Conservation (phyloP, 2,888 invertebrate genomes). For the Cataglyphis livida region DNA sequence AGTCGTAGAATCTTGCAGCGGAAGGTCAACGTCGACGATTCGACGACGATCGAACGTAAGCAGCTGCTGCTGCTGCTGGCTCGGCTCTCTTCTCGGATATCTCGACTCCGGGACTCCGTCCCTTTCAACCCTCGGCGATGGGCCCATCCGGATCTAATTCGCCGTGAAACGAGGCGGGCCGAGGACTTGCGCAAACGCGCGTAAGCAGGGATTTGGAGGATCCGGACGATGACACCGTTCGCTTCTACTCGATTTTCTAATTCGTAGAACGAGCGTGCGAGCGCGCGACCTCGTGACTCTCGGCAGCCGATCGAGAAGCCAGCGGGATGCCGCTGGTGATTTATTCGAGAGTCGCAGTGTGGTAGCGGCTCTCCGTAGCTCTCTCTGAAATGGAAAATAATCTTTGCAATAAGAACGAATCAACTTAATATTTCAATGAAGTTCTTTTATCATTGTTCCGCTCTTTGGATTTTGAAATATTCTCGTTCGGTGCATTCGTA, state of each 20-base stretch:
- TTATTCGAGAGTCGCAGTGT: slow-evolving; percentile 9
- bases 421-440: not conserved
- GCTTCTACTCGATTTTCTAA: slow-evolving; percentile 45
- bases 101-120: slow-evolving; percentile 16
- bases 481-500: not conserved
- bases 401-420: not conserved
- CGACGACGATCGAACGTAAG: slow-evolving; percentile 72
- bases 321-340: slow-evolving; percentile 8
- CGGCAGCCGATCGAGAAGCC: slow-evolving; percentile 15
- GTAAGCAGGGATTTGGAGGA: slow-evolving; percentile 62
- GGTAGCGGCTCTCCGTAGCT: not conserved
- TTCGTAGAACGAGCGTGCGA: slow-evolving; percentile 24
- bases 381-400: not conserved
- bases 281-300: slow-evolving; percentile 42
- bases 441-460: not conserved
- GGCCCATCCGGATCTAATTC: slow-evolving; percentile 83
- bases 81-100: slow-evolving; percentile 19
- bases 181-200: slow-evolving; percentile 76
- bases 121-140: slow-evolving; percentile 32
- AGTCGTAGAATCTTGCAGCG: slow-evolving; percentile 54
- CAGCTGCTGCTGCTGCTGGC: slow-evolving; percentile 68
- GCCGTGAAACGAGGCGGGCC: slow-evolving; percentile 83
- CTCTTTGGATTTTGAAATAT: not conserved
- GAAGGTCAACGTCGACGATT: slow-evolving; percentile 77
- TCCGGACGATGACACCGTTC: slow-evolving; percentile 32